A percentile compares a stretch with the other conserved stretches of the same genome.
Evolutionary conservation across 2,888 invertebrate genomes (phyloP).

Genomic region (Lithophane ornitopus): DNA sequence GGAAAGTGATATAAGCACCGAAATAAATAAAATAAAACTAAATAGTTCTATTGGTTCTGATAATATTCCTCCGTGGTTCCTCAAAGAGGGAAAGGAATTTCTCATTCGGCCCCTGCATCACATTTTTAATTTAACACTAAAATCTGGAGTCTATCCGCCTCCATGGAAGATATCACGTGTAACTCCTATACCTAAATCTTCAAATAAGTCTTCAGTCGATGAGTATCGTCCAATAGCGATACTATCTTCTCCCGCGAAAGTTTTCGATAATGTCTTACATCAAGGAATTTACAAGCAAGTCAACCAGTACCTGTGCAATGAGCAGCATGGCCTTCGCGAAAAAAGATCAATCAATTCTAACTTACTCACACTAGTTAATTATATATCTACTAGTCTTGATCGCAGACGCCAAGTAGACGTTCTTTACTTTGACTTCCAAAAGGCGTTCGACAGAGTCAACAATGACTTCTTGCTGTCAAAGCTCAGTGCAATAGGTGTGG

Average conservation of each 20-base stretch:
- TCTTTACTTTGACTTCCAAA: too few species aligned
- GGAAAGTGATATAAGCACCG: background rate
- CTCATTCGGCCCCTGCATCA: too few species aligned
- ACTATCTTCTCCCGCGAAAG: background rate
- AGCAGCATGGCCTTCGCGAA: too few species aligned
- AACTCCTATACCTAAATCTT: background rate
- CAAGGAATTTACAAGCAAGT: background rate
- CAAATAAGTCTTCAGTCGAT: conserved; percentile 1
- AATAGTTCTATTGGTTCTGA: background rate
- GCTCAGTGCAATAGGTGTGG: too few species aligned
- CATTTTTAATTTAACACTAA: too few species aligned
- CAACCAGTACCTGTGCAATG: too few species aligned
- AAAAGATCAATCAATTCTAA: background rate
- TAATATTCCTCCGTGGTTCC: background rate
- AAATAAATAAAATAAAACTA: background rate
- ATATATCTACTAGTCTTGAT: conserved; percentile 2
- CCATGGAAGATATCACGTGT: background rate
- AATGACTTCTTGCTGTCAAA: too few species aligned
- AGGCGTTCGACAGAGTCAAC: too few species aligned
- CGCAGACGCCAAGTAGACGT: background rate
- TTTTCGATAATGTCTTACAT: background rate
- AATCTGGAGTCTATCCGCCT: background rate
- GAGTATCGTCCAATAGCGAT: background rate
- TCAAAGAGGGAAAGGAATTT: too few species aligned
- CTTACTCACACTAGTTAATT: background rate